Percentiles rank a stretch among this genome's conserved stretches.
Evolutionary conservation across 2,797 vertebrate species (phyloP).

Genomic region (Nyctibius grandis): DNA sequence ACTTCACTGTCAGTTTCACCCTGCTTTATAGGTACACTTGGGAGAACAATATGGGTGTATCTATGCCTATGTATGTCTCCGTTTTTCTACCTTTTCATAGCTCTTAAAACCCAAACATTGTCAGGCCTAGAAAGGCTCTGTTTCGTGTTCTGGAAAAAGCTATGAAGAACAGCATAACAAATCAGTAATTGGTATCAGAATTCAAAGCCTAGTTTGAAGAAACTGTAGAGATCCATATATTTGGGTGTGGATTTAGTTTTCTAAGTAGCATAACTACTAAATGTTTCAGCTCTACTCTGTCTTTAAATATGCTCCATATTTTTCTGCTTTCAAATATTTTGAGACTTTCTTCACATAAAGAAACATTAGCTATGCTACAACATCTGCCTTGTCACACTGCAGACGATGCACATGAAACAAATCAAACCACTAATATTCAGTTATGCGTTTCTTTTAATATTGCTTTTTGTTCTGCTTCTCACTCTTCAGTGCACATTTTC

Average conservation of each 20-base stretch:
- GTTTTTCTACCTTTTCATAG: not conserved
- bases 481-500: not conserved
- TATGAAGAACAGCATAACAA: not conserved
- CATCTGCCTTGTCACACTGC: not conserved
- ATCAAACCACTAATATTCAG: not conserved
- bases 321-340: not conserved
- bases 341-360: not conserved
- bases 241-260: not conserved
- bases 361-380: not conserved
- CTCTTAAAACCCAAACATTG: not conserved
- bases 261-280: not conserved
- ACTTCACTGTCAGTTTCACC: not conserved
- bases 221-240: not conserved
- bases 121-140: not conserved
- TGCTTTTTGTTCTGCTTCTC: constrained; percentile 10
- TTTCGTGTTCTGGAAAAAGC: not conserved
- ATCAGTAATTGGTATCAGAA: not conserved
- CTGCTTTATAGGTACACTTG: not conserved
- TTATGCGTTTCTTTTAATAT: not conserved
- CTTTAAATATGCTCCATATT: not conserved
- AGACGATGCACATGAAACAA: not conserved
- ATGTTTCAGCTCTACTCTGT: not conserved
- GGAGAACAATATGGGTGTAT: not conserved
- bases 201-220: not conserved
- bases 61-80: not conserved